Evolutionary conservation across 2,888 invertebrate species (phyloP).

Genomic region (Morpho achilles): DNA sequence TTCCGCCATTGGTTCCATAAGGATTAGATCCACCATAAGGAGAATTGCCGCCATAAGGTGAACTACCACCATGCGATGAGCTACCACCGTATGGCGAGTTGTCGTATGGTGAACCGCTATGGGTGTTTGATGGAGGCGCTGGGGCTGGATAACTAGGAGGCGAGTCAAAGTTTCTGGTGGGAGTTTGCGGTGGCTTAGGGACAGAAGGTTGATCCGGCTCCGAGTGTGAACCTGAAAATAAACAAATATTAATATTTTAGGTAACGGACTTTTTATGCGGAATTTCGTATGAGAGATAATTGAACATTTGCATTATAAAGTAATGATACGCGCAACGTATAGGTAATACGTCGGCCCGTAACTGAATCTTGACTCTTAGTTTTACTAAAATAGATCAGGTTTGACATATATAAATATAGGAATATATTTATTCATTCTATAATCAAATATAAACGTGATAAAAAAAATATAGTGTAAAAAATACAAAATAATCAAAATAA

Average conservation of each 20-base stretch:
- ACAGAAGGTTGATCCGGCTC: slow-evolving; percentile 53
- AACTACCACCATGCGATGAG: slow-evolving; percentile 19
- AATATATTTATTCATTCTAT: too few relatives aligned
- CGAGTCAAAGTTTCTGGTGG: slow-evolving; percentile 49
- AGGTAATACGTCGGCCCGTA: too few relatives aligned
- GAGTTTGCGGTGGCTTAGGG: slow-evolving; percentile 49
- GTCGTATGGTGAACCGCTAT: slow-evolving; percentile 25
- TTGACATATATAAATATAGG: too few relatives aligned
- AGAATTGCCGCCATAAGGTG: slow-evolving; percentile 26
- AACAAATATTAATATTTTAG: neutral
- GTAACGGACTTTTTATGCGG: too few relatives aligned
- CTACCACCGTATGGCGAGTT: slow-evolving; percentile 18
- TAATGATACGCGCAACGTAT: too few relatives aligned
- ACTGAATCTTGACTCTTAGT: too few relatives aligned
- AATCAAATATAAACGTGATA: too few relatives aligned
- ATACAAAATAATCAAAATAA: too few relatives aligned
- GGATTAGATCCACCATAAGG: slow-evolving; percentile 36
- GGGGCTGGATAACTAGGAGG: slow-evolving; percentile 68
- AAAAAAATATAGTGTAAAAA: too few relatives aligned
- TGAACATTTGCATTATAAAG: too few relatives aligned
- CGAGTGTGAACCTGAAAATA: slow-evolving; percentile 58
- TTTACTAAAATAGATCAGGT: too few relatives aligned
- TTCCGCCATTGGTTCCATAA: slow-evolving; percentile 17
- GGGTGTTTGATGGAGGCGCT: slow-evolving; percentile 46
- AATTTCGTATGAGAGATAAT: too few relatives aligned